A percentile compares a stretch with the other conserved stretches of the same genome.
Conservation (phyloP, 1,140 invertebrate species). For the Sinonovacula constricta region DNA sequence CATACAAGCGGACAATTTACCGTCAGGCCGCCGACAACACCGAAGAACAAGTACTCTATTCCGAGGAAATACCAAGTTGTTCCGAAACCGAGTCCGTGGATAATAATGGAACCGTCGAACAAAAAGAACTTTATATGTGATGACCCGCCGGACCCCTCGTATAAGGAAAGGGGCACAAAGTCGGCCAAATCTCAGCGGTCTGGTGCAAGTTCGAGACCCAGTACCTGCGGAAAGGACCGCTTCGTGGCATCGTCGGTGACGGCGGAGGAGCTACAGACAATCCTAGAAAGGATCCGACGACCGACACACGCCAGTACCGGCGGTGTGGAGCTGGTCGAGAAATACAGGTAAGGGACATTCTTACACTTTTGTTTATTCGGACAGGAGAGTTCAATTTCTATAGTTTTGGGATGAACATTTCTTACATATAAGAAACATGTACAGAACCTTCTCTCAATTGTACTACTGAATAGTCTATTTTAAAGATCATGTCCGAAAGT, state of each 20-base stretch:
- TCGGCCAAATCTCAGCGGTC: slow-evolving; percentile 15
- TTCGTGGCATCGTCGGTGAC: not conserved
- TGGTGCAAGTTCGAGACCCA: slow-evolving; percentile 7
- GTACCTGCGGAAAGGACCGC: not conserved
- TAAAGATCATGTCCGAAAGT: too few species aligned
- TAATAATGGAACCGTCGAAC: slow-evolving; percentile 48
- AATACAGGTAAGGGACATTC: slow-evolving; percentile 23
- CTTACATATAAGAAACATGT: too few species aligned
- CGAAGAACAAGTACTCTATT: slow-evolving; percentile 41
- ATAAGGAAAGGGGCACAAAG: slow-evolving; percentile 14
- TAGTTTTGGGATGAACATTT: too few species aligned
- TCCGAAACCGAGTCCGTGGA: slow-evolving; percentile 50
- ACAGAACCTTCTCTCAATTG: too few species aligned
- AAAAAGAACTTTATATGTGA: slow-evolving; percentile 48
- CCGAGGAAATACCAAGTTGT: slow-evolving; percentile 44
- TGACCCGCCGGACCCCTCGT: slow-evolving; percentile 43
- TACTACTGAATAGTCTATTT: too few species aligned
- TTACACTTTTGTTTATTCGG: too few species aligned
- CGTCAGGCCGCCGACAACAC: slow-evolving; percentile 17
- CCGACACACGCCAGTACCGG: slow-evolving; percentile 66
- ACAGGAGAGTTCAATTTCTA: too few species aligned
- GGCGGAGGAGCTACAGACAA: slow-evolving; percentile 53
- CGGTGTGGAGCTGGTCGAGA: slow-evolving; percentile 56
- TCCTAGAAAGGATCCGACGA: slow-evolving; percentile 58
- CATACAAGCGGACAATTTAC: not conserved